A percentile compares a stretch with the other conserved stretches of the same genome.
These are phyloP conservation scores for Drosophila ohnishii DNA, from an alignment of 1,140 invertebrate species.

Conservation along the genomic window DNA sequence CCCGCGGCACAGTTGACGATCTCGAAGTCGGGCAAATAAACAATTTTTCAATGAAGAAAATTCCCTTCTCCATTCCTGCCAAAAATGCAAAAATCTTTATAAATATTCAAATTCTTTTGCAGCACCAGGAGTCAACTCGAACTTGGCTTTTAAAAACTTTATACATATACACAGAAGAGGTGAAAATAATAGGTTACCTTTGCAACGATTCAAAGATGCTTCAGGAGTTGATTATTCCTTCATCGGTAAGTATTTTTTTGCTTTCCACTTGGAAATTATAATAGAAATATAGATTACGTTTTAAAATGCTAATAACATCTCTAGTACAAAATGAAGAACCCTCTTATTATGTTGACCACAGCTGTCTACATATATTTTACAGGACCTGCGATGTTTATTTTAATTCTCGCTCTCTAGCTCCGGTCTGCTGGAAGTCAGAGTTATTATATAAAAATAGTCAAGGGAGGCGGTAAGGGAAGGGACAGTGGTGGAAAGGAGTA, in stretches of 20 bases:
- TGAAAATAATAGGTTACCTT: not conserved
- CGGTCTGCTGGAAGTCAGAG: conserved; percentile 26
- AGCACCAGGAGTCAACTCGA: conserved; percentile 13
- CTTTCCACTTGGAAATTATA: not conserved
- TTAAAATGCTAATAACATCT: too few relatives aligned
- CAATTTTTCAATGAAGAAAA: conserved; percentile 77
- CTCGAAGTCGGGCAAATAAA: conserved; percentile 70
- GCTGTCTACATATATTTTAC: conserved; percentile 33
- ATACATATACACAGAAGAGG: conserved; percentile 1
- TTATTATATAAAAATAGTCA: conserved; percentile 62
- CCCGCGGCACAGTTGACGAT: conserved; percentile 39
- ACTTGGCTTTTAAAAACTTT: conserved; percentile 62
- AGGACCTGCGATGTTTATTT: conserved; percentile 70
- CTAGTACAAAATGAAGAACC: not conserved
- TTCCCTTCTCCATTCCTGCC: conserved; percentile 37
- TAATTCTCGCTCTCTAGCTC: conserved; percentile 60
- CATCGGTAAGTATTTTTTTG: not conserved
- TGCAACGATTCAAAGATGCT: not conserved
- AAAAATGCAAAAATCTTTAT: conserved; percentile 79
- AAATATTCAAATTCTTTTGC: conserved; percentile 75
- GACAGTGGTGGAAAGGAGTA: conserved; percentile 23
- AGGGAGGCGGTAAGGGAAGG: conserved; percentile 18
- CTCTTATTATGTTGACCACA: not conserved
- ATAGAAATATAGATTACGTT: not conserved
- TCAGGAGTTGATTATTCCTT: not conserved